phyloP scores from a whole-genome alignment of 2,113 vertebrate species.

The Entomyzon cyanotis region DNA sequence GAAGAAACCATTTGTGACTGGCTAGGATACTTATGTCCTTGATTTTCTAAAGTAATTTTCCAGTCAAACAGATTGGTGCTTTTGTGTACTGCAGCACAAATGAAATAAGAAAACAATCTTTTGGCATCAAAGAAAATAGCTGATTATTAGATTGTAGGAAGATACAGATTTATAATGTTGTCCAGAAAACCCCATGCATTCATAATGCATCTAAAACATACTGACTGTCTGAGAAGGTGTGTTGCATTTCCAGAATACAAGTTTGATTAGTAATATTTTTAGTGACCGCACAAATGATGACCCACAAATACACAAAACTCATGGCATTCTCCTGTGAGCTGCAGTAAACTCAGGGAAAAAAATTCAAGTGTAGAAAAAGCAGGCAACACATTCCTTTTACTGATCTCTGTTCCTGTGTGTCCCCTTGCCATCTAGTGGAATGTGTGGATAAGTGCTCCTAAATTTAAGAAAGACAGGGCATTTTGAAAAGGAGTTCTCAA shows the following conservation, averaged over 20 bases:
- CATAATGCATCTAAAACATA: background rate
- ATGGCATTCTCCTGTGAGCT: background rate
- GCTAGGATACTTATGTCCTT: background rate
- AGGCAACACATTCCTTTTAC: background rate
- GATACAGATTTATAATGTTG: background rate
- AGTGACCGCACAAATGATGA: background rate
- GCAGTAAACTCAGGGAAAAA: background rate
- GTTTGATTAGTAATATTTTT: background rate
- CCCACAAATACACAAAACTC: background rate
- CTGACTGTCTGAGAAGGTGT: background rate
- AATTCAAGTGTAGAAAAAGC: background rate
- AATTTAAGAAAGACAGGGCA: background rate
- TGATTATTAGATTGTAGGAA: background rate
- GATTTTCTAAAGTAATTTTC: background rate
- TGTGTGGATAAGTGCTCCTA: background rate
- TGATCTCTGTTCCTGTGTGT: background rate
- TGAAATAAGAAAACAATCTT: background rate
- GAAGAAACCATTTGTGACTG: background rate
- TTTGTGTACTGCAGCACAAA: background rate
- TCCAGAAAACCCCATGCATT: background rate
- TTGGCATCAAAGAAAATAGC: background rate
- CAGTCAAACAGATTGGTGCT: background rate
- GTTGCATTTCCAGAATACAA: background rate
- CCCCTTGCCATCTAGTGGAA: conserved; percentile 42
- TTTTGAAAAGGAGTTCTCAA: background rate